A percentile compares a stretch with the other conserved stretches of the same genome.
These are phyloP conservation scores for Phragmatobia fuliginosa DNA, from an alignment of 2,888 invertebrate species.

Conservation along the genomic window DNA sequence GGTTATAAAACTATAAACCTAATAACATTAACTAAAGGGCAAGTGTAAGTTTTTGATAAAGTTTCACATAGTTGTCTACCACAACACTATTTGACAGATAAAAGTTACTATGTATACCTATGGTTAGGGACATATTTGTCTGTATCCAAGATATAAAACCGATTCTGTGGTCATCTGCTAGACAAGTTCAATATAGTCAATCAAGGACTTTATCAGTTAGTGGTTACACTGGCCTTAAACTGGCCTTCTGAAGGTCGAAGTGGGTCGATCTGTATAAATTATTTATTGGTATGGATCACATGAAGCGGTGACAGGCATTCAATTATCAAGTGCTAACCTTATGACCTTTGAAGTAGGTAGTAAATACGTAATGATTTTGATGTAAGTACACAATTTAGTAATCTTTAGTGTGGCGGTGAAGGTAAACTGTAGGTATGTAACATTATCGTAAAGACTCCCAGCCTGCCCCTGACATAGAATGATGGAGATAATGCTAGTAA, in stretches of 20 bases:
- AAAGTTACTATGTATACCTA: too few relatives aligned
- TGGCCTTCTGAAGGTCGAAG: not conserved
- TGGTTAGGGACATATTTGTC: too few relatives aligned
- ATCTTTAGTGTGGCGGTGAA: not conserved
- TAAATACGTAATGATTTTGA: conserved; percentile 1
- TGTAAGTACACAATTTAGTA: not conserved
- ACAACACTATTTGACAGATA: too few relatives aligned
- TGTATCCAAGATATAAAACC: too few relatives aligned
- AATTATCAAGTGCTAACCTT: not conserved
- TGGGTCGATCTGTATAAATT: not conserved
- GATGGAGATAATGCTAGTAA: not conserved
- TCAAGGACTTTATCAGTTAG: too few relatives aligned
- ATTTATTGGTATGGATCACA: not conserved
- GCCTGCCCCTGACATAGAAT: not conserved
- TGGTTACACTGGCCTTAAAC: too few relatives aligned
- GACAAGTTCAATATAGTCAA: too few relatives aligned
- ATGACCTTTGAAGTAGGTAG: not conserved
- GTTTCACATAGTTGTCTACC: too few relatives aligned
- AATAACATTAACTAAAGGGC: too few relatives aligned
- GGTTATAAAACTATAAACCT: not conserved
- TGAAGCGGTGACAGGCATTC: not conserved
- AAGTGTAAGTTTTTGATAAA: too few relatives aligned
- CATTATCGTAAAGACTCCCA: not conserved
- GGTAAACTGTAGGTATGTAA: not conserved
- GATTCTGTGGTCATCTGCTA: too few relatives aligned